Base-by-base conservation (phyloP, 2,113 vertebrate genomes). In the Myotis davidii region DNA sequence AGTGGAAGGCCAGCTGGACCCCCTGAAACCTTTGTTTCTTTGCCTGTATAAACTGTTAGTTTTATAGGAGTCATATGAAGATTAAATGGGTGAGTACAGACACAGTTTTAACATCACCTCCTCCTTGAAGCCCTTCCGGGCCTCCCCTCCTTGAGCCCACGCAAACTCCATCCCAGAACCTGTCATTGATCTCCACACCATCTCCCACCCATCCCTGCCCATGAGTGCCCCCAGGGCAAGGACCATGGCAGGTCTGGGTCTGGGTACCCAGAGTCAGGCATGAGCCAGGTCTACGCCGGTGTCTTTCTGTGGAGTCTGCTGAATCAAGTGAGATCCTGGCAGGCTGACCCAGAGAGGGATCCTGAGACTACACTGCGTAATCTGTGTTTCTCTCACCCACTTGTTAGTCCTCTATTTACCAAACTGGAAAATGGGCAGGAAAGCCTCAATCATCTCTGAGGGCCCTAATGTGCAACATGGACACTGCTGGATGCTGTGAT, bases 381-480 rank as follows among this genome's bases (percentile, higher is more conserved):
- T 70, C 17, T 12, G 17, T 18, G 18, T 39, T 78, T 76, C 56
- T 52, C 45, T 9, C 16, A 42, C 25, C 37, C 4, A 42, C 25
- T 32, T 18, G 0, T 50, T 64, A 32, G 48, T 61, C 67, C 50
- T 87, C 56, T n/a, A 18, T 61, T 91, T 29, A 32, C 39, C 39
- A 90, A 67, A 69, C 14, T 76, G 17, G 32, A 85, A 76, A 70
- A 32, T 0, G 3, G 48, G 39, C 29, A 50, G 39, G 39, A 90
- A 77, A 39, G 29, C 29, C 20, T 29, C 25, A 70, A 16, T 81
- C 29, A 67, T 21, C 37, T 73, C 18, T 1, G 32, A 61, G 59
- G 13, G 9, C 42, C 42, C 56, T 12, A 12, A 14, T 0, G 25
- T 23, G 34, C n/a, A 32, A 48, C 32, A 42, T 0, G 0, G n/a